Percentiles rank a stretch among this genome's conserved stretches.
Conservation (phyloP, 1,140 invertebrate species). For the Temnothorax curvispinosus region DNA sequence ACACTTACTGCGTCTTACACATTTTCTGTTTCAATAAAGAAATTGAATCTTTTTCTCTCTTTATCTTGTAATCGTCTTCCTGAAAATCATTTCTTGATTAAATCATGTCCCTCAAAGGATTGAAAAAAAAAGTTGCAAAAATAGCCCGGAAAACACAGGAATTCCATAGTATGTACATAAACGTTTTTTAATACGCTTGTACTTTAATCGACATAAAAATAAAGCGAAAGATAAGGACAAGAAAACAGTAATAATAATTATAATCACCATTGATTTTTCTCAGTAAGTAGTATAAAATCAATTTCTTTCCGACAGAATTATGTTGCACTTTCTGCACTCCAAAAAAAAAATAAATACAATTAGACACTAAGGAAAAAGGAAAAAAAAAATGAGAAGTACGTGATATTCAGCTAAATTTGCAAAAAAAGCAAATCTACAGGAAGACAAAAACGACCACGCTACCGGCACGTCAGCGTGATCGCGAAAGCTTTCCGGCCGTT, state of each 20-base stretch:
- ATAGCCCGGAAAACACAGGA: neutral
- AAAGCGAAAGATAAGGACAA: neutral
- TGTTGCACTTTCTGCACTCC: neutral
- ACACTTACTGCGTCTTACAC: constrained; percentile 76
- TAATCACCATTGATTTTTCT: neutral
- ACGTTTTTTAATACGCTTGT: neutral
- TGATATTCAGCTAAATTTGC: neutral
- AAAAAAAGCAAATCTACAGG: neutral
- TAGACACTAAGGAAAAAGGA: neutral
- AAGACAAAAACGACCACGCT: neutral
- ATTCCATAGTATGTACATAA: neutral
- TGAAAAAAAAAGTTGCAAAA: constrained; percentile 3
- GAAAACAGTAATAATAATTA: neutral
- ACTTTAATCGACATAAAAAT: neutral
- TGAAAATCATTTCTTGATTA: constrained; percentile 33
- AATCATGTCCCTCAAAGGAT: neutral
- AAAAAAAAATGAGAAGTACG: too few relatives aligned
- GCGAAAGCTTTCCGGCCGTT: neutral
- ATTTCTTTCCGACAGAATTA: neutral
- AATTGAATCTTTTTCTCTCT: constrained; percentile 68
- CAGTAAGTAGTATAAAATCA: neutral
- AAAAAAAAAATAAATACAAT: neutral
- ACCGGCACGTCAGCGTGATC: neutral
- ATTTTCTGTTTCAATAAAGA: constrained; percentile 75
- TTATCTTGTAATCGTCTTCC: constrained; percentile 53